These are phyloP conservation scores for Psilopogon haemacephalus DNA, from an alignment of 2,113 vertebrate species.

Conservation along the genomic window DNA sequence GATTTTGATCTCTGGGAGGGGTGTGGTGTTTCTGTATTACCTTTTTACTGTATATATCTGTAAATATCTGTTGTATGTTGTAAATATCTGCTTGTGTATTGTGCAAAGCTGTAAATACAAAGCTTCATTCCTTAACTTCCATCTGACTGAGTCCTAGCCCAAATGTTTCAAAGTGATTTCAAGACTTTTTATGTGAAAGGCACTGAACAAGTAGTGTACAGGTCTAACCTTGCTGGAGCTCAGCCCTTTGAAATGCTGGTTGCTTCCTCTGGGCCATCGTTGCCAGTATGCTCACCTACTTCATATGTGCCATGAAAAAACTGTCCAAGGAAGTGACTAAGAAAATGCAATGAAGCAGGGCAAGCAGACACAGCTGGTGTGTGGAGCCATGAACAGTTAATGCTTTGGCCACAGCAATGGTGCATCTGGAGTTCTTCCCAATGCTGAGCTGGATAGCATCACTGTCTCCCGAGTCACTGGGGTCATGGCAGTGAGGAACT, in stretches of 20 bases:
- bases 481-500: slow-evolving; percentile 2
- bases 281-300: rapidly evolving
- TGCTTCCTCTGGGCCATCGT: neutral
- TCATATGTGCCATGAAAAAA: neutral
- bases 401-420: neutral
- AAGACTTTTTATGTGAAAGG: neutral
- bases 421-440: slow-evolving; percentile 48
- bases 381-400: neutral
- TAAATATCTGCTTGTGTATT: no score
- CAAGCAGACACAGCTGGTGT: neutral
- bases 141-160: no score
- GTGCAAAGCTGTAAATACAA: no score
- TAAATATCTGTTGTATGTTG: no score
- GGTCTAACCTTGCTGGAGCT: neutral
- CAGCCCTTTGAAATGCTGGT: neutral
- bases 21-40: no score
- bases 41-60: no score
- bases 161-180: neutral
- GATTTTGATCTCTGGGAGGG: no score
- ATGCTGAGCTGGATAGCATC: slow-evolving; percentile 40
- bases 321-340: neutral
- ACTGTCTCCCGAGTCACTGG: neutral
- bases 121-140: no score
- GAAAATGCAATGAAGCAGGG: neutral
- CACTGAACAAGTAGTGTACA: neutral